Evolutionary conservation across 1,140 invertebrate species (phyloP).

Genomic region (Aricia agestis): DNA sequence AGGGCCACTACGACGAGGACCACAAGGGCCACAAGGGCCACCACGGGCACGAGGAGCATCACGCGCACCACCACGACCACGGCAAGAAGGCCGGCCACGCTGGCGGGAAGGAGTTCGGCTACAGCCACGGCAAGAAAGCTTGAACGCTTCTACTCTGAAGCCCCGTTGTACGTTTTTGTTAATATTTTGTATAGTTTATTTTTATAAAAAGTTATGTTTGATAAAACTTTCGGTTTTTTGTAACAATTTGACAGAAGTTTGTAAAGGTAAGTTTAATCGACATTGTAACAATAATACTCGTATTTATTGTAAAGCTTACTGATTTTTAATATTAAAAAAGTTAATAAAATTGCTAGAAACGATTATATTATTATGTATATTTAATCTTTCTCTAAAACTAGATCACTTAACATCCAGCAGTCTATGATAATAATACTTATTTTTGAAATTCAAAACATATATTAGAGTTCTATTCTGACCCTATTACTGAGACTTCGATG

Average conservation of each 20-base stretch:
- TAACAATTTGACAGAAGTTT: background rate
- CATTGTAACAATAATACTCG: too few species aligned
- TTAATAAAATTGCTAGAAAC: too few species aligned
- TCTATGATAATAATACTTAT: too few species aligned
- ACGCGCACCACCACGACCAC: slow-evolving; percentile 80
- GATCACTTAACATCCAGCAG: too few species aligned
- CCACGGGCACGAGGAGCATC: slow-evolving; percentile 80
- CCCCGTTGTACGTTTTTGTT: slow-evolving; percentile 3
- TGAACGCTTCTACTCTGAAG: slow-evolving; percentile 25
- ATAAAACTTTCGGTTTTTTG: background rate
- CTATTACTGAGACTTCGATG: too few species aligned
- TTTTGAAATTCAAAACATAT: too few species aligned
- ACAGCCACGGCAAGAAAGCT: slow-evolving; percentile 74
- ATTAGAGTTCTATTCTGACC: too few species aligned
- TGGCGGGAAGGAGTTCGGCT: slow-evolving; percentile 81
- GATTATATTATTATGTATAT: too few species aligned
- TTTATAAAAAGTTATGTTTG: background rate
- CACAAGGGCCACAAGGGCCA: slow-evolving; percentile 80
- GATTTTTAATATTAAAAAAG: too few species aligned
- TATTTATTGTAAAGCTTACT: too few species aligned
- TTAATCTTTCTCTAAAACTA: too few species aligned
- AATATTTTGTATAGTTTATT: slow-evolving; percentile 20
- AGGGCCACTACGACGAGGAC: slow-evolving; percentile 81
- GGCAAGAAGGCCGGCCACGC: slow-evolving; percentile 81
- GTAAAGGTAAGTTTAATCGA: too few species aligned